Conservation (phyloP, 1,140 invertebrate genomes). For the Drosophila arawakana region DNA sequence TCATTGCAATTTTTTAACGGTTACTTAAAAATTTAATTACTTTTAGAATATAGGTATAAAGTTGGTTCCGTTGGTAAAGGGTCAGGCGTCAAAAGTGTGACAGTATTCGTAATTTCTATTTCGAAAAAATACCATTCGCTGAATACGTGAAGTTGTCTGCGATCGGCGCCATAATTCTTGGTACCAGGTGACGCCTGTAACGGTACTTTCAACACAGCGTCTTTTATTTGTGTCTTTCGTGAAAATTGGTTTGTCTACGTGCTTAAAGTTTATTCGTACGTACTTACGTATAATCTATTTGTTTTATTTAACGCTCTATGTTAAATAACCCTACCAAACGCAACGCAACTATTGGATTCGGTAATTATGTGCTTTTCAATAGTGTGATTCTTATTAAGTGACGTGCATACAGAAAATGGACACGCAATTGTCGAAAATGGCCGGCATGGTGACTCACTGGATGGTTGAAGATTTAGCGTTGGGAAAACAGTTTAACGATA, state of each 20-base stretch:
- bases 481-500: not conserved
- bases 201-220: constrained; percentile 20
- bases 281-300: not conserved
- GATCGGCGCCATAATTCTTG: constrained; percentile 3
- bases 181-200: constrained; percentile 27
- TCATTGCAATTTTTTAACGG: no score
- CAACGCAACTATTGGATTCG: not conserved
- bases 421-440: not conserved
- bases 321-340: not conserved
- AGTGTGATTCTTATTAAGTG: not conserved
- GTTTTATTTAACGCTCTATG: not conserved
- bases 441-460: not conserved
- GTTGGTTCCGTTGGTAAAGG: no score
- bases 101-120: no score
- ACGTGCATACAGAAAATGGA: not conserved
- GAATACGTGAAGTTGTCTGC: constrained; percentile 18
- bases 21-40: no score
- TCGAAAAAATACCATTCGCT: constrained; percentile 1
- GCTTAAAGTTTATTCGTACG: not conserved
- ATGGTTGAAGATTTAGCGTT: not conserved
- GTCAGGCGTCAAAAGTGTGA: no score
- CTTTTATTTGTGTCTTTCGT: constrained; percentile 3
- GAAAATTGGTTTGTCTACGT: not conserved
- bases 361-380: not conserved
- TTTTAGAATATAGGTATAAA: no score